Conservation (phyloP, 2,888 invertebrate species). For the Lepidochitona cinerea region DNA sequence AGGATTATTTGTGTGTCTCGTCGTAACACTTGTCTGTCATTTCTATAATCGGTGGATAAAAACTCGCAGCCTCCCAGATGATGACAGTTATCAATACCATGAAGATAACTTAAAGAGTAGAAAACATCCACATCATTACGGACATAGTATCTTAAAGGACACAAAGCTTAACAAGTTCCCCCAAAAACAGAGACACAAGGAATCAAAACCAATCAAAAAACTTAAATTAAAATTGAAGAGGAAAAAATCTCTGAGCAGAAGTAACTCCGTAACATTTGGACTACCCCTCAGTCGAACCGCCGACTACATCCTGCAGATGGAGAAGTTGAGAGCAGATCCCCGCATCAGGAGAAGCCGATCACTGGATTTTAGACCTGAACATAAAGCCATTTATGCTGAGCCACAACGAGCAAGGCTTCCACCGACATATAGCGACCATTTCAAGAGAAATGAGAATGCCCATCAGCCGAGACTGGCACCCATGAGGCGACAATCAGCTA, state of each 20-base stretch:
- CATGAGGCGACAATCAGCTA: background rate
- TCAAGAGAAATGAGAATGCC: background rate
- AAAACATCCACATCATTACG: background rate
- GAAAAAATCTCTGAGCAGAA: background rate
- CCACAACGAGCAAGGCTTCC: background rate
- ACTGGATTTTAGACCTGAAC: background rate
- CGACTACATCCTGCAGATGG: background rate
- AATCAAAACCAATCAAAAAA: background rate
- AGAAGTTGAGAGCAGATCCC: background rate
- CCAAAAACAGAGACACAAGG: background rate
- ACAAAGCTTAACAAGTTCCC: background rate
- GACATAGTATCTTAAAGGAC: background rate
- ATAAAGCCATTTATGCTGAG: background rate
- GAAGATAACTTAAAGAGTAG: background rate
- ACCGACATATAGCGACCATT: background rate
- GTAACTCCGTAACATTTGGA: background rate
- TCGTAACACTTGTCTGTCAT: conserved; percentile 40
- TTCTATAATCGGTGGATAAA: conserved; percentile 30
- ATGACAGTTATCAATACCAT: background rate
- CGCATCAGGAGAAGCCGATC: background rate
- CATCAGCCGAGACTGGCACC: background rate
- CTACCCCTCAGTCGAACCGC: background rate
- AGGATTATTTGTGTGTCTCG: conserved; percentile 38
- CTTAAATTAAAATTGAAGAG: background rate
- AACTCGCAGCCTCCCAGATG: background rate